These are phyloP conservation scores for Nomada ferruginata DNA, from an alignment of 2,888 invertebrate species.

Conservation along the genomic window DNA sequence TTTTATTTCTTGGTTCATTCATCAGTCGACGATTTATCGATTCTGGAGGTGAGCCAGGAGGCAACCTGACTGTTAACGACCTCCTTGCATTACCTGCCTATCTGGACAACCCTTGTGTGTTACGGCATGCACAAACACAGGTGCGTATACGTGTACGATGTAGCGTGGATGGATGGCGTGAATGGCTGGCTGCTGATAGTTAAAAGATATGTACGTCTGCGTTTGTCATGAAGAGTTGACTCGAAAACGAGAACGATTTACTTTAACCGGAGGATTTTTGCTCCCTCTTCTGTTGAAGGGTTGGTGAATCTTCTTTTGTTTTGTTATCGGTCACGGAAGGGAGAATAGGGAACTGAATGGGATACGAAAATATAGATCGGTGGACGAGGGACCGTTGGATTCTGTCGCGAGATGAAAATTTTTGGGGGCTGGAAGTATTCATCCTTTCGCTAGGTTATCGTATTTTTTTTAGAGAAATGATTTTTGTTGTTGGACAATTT, in stretches of 20 bases:
- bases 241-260: conserved; percentile 42
- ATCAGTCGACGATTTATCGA: conserved; percentile 69
- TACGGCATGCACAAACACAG: background rate
- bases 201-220: background rate
- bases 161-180: background rate
- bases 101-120: conserved; percentile 9
- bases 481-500: too few species aligned
- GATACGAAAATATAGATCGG: background rate
- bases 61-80: conserved; percentile 53
- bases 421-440: too few species aligned
- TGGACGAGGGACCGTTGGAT: background rate
- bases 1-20: conserved; percentile 67
- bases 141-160: background rate
- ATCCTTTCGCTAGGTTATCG: too few species aligned
- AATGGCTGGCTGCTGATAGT: conserved; percentile 11
- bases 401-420: background rate
- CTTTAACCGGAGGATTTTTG: conserved; percentile 41
- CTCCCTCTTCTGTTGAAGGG: conserved; percentile 11
- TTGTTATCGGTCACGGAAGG: background rate
- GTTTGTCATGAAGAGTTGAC: background rate
- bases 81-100: conserved; percentile 35
- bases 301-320: conserved; percentile 26
- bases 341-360: conserved; percentile 2
- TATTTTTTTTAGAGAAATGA: too few species aligned
- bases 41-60: conserved; percentile 67